Evolutionary conservation across 2,888 invertebrate species (phyloP).

Genomic region (Pocota personata): DNA sequence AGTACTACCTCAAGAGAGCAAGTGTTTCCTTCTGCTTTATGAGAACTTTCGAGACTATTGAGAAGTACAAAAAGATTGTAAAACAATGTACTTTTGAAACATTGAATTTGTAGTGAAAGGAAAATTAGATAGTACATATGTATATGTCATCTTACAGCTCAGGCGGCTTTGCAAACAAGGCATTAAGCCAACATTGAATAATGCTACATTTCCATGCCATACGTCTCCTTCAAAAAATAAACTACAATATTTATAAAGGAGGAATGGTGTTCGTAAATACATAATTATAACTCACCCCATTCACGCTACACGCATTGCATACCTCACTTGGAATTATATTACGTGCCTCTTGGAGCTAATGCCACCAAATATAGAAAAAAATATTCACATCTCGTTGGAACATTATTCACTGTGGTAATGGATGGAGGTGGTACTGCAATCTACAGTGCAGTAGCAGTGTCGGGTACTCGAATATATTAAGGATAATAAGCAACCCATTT

Average conservation of each 20-base stretch:
- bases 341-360: neutral
- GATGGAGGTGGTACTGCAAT: neutral
- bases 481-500: slow-evolving; percentile 46
- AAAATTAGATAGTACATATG: too few species aligned
- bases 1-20: too few species aligned
- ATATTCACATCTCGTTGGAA: slow-evolving; percentile 18
- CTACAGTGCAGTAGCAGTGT: slow-evolving; percentile 11
- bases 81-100: too few species aligned
- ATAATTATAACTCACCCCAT: neutral
- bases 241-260: neutral
- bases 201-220: too few species aligned
- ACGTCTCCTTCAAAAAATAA: too few species aligned
- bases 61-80: too few species aligned
- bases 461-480: slow-evolving; percentile 17
- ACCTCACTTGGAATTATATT: slow-evolving; percentile 16
- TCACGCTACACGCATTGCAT: neutral
- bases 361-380: neutral
- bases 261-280: slow-evolving; percentile 1
- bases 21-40: too few species aligned
- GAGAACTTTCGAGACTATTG: too few species aligned
- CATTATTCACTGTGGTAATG: neutral
- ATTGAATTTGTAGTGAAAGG: too few species aligned
- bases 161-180: too few species aligned
- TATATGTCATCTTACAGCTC: too few species aligned
- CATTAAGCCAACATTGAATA: too few species aligned